Evolutionary conservation across 2,113 vertebrate species (phyloP), one percentile per base, ranked within the genome.

Genomic region (Glareola pratincola): DNA sequence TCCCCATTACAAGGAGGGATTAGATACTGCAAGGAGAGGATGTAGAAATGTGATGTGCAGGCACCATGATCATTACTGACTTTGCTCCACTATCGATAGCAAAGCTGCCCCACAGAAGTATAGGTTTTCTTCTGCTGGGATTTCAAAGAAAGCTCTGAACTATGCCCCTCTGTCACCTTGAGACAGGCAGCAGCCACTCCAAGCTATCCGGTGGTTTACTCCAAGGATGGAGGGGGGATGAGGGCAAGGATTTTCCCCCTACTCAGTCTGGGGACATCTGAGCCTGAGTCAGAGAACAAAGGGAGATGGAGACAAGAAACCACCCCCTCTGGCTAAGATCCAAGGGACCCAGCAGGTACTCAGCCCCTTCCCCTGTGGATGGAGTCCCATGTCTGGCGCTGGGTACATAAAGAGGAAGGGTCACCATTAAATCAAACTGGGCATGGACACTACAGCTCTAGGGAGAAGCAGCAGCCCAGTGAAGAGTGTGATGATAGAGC

Each of bases 1-100:
- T 59, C 50, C 15, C 13, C 39, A 54, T 73, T 23, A 39, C 8
- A 20, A 3, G 7, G 41, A 85, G 20, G 13, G 36, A 50, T 34
- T 50, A 48, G 13, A 34, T 77, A 84, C 54, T 81, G 29, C 72
- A 80, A 78, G 29, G 22, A 90, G 22, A 77, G 8, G 17, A 45
- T 24, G 22, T 60, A 74, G 37, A 74, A 62, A 63, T 0, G 1
- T 37, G 34, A 13, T 9, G 17, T 41, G 18, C 0, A 0, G 12
- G 30, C 14, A 80, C 18, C 15, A 34, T 48, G 30, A 66, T 5
- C 30, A 50, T 56, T 48, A 21, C 8, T 48, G 27, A 4, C 56
- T 75, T 86, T 76, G 36, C 34, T 78, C 21, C 36, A 8, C 43
- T 39, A 3, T 12, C 26, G 47, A 54, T 18, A 73, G 24, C 45